These are phyloP conservation scores for Aphaenogaster floridana DNA, from an alignment of 1,140 invertebrate species.

Conservation along the genomic window DNA sequence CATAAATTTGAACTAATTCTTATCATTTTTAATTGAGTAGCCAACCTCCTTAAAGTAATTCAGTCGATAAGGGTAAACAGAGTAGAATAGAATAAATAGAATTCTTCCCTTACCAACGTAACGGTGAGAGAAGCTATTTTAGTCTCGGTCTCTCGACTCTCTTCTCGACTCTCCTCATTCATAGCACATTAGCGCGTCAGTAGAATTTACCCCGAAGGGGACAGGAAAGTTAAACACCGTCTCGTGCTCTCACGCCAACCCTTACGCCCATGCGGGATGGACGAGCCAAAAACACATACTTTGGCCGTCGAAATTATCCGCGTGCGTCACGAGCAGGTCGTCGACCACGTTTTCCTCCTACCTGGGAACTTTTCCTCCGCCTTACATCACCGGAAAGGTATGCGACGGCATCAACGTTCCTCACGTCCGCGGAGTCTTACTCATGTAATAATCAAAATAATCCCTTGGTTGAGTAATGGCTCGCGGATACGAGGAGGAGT, in stretches of 20 bases:
- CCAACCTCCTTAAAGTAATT: neutral
- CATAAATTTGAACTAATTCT: too few species aligned
- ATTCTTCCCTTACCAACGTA: neutral
- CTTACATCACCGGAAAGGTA: conserved; percentile 1
- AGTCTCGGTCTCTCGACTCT: neutral
- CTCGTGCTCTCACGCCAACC: neutral
- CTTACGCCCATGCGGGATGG: neutral
- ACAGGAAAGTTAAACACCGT: conserved; percentile 5
- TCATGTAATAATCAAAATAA: conserved; percentile 33
- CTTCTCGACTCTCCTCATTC: neutral
- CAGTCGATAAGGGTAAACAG: conserved; percentile 1
- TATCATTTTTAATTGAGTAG: too few species aligned
- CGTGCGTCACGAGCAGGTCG: conserved; percentile 62
- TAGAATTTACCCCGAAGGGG: conserved; percentile 16
- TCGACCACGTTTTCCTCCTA: conserved; percentile 65
- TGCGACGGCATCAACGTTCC: neutral
- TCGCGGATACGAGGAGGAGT: neutral
- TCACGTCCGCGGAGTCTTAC: neutral
- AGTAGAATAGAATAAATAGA: conserved; percentile 7
- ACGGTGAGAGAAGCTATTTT: conserved; percentile 3
- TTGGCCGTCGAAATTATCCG: conserved; percentile 20
- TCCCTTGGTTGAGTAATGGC: neutral
- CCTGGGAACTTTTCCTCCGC: conserved; percentile 50
- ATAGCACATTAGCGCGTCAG: neutral
- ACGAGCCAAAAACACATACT: conserved; percentile 28